Conservation (phyloP, 2,113 vertebrate species). For the Pleuronectes platessa region DNA sequence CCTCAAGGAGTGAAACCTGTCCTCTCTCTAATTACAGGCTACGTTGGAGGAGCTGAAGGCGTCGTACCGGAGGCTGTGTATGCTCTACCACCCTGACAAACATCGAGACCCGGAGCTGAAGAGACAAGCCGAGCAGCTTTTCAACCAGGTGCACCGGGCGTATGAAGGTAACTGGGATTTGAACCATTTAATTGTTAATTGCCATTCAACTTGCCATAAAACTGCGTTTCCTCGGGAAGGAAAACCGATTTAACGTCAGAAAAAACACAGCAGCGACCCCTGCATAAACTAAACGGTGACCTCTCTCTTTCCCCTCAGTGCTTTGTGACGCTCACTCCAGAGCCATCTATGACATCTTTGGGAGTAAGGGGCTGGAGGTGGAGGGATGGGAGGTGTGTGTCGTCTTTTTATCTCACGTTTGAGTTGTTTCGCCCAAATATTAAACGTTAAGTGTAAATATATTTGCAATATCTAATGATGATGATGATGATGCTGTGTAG, state of each 20-base stretch:
- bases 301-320: slow-evolving; percentile 78
- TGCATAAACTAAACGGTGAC: background rate
- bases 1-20: background rate
- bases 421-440: background rate
- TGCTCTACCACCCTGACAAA: slow-evolving; percentile 98
- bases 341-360: slow-evolving; percentile 98
- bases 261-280: background rate
- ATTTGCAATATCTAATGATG: background rate
- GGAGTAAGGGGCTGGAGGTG: slow-evolving; percentile 96
- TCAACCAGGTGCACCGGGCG: slow-evolving; percentile 94
- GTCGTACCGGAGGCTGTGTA: slow-evolving; percentile 93
- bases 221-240: background rate
- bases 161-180: slow-evolving; percentile 87
- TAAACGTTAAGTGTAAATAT: background rate
- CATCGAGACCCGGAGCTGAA: slow-evolving; percentile 95
- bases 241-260: background rate
- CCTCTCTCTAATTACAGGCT: slow-evolving; percentile 80
- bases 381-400: slow-evolving; percentile 97
- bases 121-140: slow-evolving; percentile 90
- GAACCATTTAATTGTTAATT: background rate
- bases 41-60: slow-evolving; percentile 93
- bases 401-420: background rate
- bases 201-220: background rate
- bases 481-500: slow-evolving; percentile 68
- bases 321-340: slow-evolving; percentile 94